Conservation (phyloP, 2,113 vertebrate genomes). For the Forbesichthys papilliferus region DNA sequence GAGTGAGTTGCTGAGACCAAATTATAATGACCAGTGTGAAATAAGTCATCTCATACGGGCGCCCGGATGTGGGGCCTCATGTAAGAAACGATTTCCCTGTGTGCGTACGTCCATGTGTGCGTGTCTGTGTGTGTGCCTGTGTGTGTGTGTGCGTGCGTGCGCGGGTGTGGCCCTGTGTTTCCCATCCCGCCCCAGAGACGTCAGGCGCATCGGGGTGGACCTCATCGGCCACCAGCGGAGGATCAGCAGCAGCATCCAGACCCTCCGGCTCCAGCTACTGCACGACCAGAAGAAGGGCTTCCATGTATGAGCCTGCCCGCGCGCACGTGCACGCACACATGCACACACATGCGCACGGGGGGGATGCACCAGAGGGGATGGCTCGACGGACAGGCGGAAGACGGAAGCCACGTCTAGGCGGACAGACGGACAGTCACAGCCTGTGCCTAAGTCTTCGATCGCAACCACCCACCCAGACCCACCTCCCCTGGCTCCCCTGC, state of each 20-base stretch:
- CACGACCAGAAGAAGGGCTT: constrained; percentile 98
- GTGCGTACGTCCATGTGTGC: constrained; percentile 3
- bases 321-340: background rate
- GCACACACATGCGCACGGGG: background rate
- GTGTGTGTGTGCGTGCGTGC: constrained; percentile 10
- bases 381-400: constrained; percentile 28
- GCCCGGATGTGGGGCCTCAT: background rate
- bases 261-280: constrained; percentile 90
- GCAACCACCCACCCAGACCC: constrained; percentile 4
- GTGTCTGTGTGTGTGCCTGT: constrained; percentile 7
- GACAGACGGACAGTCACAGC: constrained; percentile 72
- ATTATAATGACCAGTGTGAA: constrained; percentile 7
- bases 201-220: constrained; percentile 91
- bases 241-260: constrained; percentile 97
- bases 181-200: constrained; percentile 82
- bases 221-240: constrained; percentile 96
- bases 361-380: constrained; percentile 3
- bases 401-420: constrained; percentile 61
- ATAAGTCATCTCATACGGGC: background rate
- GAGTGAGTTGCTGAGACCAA: constrained; percentile 83
- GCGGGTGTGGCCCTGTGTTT: background rate
- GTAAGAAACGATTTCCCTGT: background rate
- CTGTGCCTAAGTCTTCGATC: constrained; percentile 84
- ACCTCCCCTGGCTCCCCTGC: constrained; percentile 40
- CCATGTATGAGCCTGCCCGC: constrained; percentile 87